These are phyloP conservation scores for Cyaniris semiargus DNA, from an alignment of 2,888 invertebrate genomes.

Conservation along the genomic window DNA sequence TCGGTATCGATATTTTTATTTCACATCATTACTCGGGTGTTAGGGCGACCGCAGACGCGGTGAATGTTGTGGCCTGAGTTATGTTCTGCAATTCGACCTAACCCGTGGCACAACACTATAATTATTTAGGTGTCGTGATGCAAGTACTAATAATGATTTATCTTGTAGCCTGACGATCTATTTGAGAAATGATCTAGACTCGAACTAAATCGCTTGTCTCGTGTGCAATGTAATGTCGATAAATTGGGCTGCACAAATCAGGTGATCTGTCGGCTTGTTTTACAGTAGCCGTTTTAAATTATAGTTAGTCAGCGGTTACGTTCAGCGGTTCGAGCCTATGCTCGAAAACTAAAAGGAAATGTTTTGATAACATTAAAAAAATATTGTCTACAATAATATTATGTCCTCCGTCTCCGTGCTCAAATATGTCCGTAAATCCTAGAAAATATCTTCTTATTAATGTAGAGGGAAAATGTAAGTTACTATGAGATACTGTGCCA, in stretches of 20 bases:
- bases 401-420: too few species aligned
- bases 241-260: background rate
- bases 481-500: too few species aligned
- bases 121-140: conserved; percentile 33
- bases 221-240: background rate
- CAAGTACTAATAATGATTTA: conserved; percentile 31
- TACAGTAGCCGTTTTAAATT: background rate
- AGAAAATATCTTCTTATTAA: too few species aligned
- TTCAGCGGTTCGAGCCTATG: too few species aligned
- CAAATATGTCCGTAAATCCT: too few species aligned
- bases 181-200: conserved; percentile 22
- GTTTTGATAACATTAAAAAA: too few species aligned
- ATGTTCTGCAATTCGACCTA: conserved; percentile 45
- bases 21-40: conserved; percentile 37
- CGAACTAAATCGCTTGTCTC: background rate
- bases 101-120: conserved; percentile 27
- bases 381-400: too few species aligned
- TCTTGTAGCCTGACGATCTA: background rate
- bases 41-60: conserved; percentile 44
- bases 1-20: background rate
- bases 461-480: too few species aligned
- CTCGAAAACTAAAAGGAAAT: too few species aligned
- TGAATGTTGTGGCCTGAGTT: conserved; percentile 45
- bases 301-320: too few species aligned
- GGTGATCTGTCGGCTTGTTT: background rate